Base-by-base conservation (phyloP, 2,797 vertebrate genomes). In the Picus viridis region DNA sequence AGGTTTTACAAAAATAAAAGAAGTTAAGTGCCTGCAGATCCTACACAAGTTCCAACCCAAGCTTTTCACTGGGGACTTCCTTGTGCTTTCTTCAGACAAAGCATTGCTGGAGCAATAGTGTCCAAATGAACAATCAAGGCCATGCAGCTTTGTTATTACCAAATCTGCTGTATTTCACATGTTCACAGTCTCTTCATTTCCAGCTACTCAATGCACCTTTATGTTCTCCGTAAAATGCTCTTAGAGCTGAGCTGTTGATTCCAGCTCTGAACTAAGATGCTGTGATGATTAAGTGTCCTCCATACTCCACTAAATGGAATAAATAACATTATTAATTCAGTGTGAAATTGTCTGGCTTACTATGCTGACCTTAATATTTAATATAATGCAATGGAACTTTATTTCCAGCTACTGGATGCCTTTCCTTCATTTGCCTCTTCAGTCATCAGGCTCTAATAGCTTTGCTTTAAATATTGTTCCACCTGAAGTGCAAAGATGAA, bases 261-360 rank as follows among this genome's bases (percentile, higher is more conserved):
- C 70, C 68, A 84, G 29, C 69, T 81, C 51, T 93, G 85, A 85
- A 89, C 57, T 88, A 41, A 92, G 93, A 86, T 53, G 51, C 92
- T 29, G 30, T 2, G 2, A 71, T 86, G 86, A 93, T 90, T 77
- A 82, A 93, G 82, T 86, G 63, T 77, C 78, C 70, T 84, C 85
- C 62, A n/a, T 86, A 69, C 67, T 71, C 24, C 57, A 23, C 81
- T 86, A 92, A 92, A 83, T 88, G 89, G 93, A 93, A 95, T 90
- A 96, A 95, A 95, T 94, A 92, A 77, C 65, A 54, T 93, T 91
- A 96, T 91, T 86, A 92, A 91, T 94, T 96, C 89, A 88, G 74
- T 84, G 62, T 88, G 77, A 24, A 73, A 26, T 65, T 92, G 58
- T 88, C 91, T 94, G 89, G 34, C 93, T 92, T 86, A 63, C 74